Base-by-base conservation (phyloP, 2,797 vertebrate species). In the Gobionotothen gibberifrons region DNA sequence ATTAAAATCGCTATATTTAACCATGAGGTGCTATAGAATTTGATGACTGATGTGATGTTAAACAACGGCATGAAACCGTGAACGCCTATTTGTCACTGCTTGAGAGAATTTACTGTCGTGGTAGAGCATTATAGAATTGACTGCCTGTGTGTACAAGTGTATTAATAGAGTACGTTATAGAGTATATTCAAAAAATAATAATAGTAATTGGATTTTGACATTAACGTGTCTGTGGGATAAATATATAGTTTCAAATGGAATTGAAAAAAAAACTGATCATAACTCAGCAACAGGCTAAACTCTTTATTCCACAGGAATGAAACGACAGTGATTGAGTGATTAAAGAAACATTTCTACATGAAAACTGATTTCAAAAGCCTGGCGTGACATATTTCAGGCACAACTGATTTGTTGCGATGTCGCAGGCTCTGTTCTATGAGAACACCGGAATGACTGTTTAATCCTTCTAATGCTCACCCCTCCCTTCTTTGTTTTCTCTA, bases 331-430 rank as follows among this genome's bases (percentile, higher is more conserved):
- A 90, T 69, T 84, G 78, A 85, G 70, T 73, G 67, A 85, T 80
- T 82, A 78, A 79, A 77, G 51, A 85, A 76, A 77, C 26, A 42
- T 67, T 61, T 83, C 69, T 63, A 85, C 70, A 77, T 67, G 49
- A 52, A 79, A 84, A 78, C 56, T 73, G 82, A 84, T 90, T 87
- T 84, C 65, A 85, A 86, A 90, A 84, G 83, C 72, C 71, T 85
- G 70, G 53, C 48, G 39, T 86, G 72, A 89, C 79, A 91, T 82
- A 88, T 90, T 89, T 86, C 70, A 70, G 64, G 79, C 64, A 72
- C 76, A 87, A 82, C 66, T 79, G 82, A 86, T 90, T 82, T 85
- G 77, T 79, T 83, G 87, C 83, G 85, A 85, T 91, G 88, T 93
- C 85, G 85, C 73, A 53, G 69, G 72, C 79, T 82, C 65, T 79